phyloP scores from a whole-genome alignment of 1,140 invertebrate genomes.

The Amyelois transitella region DNA sequence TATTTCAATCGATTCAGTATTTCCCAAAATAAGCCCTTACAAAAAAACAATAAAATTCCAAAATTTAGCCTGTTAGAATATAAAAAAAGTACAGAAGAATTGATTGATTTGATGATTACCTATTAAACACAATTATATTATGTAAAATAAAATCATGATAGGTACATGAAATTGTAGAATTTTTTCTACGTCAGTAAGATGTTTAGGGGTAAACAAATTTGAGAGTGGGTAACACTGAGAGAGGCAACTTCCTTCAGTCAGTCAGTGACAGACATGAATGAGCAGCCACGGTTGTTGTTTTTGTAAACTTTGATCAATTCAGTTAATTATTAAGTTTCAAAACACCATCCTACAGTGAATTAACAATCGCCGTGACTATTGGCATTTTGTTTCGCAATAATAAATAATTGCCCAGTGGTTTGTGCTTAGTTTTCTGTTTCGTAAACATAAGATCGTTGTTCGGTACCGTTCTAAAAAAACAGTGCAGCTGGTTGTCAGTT shows the following conservation, averaged over 20 bases:
- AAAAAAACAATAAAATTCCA: no score
- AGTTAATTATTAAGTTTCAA: conserved; percentile 32
- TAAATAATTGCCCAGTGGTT: conserved; percentile 6
- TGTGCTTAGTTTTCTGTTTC: neutral
- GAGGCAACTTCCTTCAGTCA: no score
- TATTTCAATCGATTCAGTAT: no score
- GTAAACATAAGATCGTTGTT: neutral
- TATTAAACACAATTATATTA: no score
- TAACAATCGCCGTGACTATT: conserved; percentile 13
- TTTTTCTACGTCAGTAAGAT: no score
- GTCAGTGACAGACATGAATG: conserved; percentile 8
- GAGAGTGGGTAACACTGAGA: neutral
- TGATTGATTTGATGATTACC: no score
- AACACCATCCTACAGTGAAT: conserved; percentile 27
- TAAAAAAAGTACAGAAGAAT: no score
- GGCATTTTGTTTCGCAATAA: neutral
- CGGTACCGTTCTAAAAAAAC: conserved; percentile 12
- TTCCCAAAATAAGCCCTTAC: no score
- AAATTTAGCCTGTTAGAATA: no score
- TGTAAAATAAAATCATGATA: no score
- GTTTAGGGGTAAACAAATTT: no score
- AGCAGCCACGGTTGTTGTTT: conserved; percentile 28
- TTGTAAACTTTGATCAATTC: conserved; percentile 42
- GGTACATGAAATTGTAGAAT: no score
- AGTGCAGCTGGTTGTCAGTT: conserved; percentile 22